Percentiles rank a stretch among this genome's conserved stretches.
Evolutionary conservation across 2,888 invertebrate genomes (phyloP).

Genomic region (Sarcophaga caerulescens): DNA sequence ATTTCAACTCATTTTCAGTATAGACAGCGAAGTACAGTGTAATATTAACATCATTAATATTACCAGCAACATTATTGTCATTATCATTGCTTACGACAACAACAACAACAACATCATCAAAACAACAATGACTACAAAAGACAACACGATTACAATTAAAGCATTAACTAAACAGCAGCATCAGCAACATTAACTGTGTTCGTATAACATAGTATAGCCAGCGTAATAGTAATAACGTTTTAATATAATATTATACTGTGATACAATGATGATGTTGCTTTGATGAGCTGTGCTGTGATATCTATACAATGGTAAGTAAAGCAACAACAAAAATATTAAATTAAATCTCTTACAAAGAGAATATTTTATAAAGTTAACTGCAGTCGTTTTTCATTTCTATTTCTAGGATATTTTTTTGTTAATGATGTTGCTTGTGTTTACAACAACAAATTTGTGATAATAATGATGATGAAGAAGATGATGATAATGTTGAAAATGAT

Average conservation of each 20-base stretch:
- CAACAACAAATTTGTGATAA: no score
- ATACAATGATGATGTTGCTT: neutral
- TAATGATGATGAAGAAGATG: neutral
- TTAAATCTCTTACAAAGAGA: neutral
- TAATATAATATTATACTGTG: neutral
- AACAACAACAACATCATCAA: neutral
- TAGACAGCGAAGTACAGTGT: conserved; percentile 1
- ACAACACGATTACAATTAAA: neutral
- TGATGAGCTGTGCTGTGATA: no score
- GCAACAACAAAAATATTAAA: neutral
- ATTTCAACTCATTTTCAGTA: conserved; percentile 42
- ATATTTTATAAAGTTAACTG: neutral
- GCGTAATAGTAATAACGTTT: neutral
- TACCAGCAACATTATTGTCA: conserved; percentile 24
- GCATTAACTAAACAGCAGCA: neutral
- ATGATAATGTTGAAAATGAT: neutral
- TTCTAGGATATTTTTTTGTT: no score
- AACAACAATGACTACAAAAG: neutral
- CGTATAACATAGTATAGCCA: neutral
- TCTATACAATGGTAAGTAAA: neutral
- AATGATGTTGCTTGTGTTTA: neutral
- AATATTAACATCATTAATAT: conserved; percentile 41
- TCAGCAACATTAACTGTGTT: neutral
- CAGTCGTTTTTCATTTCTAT: no score
- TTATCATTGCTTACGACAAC: neutral